These are phyloP conservation scores for Gnathonemus longibarbis DNA, from an alignment of 2,113 vertebrate genomes.

Conservation along the genomic window DNA sequence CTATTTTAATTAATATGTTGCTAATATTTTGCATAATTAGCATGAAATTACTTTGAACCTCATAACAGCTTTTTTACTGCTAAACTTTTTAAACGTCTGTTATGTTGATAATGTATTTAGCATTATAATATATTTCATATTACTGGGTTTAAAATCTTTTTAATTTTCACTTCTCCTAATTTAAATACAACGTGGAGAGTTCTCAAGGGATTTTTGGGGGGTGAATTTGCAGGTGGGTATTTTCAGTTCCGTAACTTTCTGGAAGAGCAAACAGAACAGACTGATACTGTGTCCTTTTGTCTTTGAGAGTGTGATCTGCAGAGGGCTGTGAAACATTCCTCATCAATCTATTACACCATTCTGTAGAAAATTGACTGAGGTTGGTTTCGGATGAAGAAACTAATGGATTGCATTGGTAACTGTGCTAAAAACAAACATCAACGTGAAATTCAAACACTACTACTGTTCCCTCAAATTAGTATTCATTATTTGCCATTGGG, in stretches of 20 bases:
- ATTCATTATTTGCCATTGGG: constrained; percentile 1
- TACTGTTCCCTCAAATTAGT: neutral
- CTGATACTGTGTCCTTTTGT: neutral
- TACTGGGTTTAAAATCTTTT: neutral
- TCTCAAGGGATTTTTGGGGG: neutral
- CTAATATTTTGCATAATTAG: neutral
- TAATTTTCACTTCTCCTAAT: neutral
- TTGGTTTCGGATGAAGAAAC: neutral
- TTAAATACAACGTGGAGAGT: neutral
- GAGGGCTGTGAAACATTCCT: neutral
- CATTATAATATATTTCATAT: neutral
- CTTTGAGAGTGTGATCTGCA: neutral
- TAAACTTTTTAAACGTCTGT: neutral
- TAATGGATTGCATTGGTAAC: neutral
- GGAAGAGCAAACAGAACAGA: neutral
- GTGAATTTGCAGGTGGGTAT: neutral
- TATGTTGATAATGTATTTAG: neutral
- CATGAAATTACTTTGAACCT: neutral
- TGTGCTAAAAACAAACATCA: neutral
- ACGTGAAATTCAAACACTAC: neutral
- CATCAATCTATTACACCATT: neutral
- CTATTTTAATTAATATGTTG: neutral
- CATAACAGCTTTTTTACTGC: neutral
- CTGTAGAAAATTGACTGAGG: neutral
- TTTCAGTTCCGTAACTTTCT: neutral